Percentiles rank a stretch among this genome's conserved stretches.
Evolutionary conservation across 37 sponge, comb jelly and placozoan genomes (phyloP).

Genomic region (Spongia lamella): DNA sequence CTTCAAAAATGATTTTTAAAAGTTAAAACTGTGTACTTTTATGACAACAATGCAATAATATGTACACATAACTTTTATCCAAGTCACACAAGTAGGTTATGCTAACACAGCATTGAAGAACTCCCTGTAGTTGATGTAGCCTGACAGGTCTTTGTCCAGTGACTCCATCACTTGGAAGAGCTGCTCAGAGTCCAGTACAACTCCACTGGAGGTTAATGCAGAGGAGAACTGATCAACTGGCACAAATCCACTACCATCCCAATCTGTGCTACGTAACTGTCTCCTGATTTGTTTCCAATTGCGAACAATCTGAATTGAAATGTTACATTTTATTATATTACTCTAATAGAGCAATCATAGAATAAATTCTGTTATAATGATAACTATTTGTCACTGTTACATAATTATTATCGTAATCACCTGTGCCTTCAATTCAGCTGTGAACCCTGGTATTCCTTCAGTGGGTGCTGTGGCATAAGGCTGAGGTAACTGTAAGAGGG

Average conservation of each 20-base stretch:
- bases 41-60: too few relatives aligned
- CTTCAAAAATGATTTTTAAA: too few relatives aligned
- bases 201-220: slow-evolving; percentile 25
- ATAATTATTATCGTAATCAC: slow-evolving; percentile 1
- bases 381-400: too few relatives aligned
- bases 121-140: slow-evolving; percentile 26
- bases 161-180: slow-evolving; percentile 28
- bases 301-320: slow-evolving; percentile 13
- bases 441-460: slow-evolving; percentile 45
- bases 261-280: slow-evolving; percentile 17
- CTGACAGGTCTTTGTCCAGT: slow-evolving; percentile 42
- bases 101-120: slow-evolving; percentile 41
- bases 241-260: not conserved
- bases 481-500: not conserved
- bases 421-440: slow-evolving; percentile 33
- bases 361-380: too few relatives aligned
- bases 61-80: too few relatives aligned
- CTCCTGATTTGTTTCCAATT: slow-evolving; percentile 34
- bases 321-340: too few relatives aligned
- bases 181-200: slow-evolving; percentile 25
- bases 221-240: slow-evolving; percentile 12
- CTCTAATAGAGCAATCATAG: too few relatives aligned
- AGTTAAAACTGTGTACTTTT: too few relatives aligned
- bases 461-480: slow-evolving; percentile 6
- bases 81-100: too few relatives aligned